Evolutionary conservation across 1,140 invertebrate species (phyloP).

Genomic region (Laodelphax striatellus): DNA sequence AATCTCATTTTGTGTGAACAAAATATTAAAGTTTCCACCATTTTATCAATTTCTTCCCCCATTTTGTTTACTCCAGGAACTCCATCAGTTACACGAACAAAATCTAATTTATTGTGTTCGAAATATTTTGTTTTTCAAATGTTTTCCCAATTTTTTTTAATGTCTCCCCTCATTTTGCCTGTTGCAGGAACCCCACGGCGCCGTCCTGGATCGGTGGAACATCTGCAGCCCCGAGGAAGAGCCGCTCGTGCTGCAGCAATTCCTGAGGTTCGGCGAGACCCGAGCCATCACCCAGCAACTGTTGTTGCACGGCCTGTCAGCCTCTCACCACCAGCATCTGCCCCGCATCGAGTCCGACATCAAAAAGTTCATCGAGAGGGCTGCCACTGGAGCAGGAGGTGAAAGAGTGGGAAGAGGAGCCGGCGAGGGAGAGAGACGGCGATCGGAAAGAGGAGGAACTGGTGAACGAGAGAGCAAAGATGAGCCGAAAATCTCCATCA

Average conservation of each 20-base stretch:
- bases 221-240: slow-evolving; percentile 75
- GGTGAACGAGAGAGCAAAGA: slow-evolving; percentile 11
- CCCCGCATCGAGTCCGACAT: slow-evolving; percentile 39
- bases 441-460: slow-evolving; percentile 10
- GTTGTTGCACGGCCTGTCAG: slow-evolving; percentile 36
- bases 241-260: slow-evolving; percentile 73
- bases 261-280: slow-evolving; percentile 73
- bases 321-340: slow-evolving; percentile 16
- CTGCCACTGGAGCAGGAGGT: slow-evolving; percentile 7
- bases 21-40: too few species aligned
- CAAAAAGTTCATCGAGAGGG: slow-evolving; percentile 42
- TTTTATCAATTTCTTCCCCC: too few species aligned
- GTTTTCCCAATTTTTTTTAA: too few species aligned
- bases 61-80: too few species aligned
- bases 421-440: not conserved
- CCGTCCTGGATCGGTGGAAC: slow-evolving; percentile 67
- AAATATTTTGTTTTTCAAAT: too few species aligned
- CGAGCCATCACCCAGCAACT: slow-evolving; percentile 69
- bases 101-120: too few species aligned
- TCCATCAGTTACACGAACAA: too few species aligned
- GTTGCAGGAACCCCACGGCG: slow-evolving; percentile 52
- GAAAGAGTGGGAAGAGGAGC: slow-evolving; percentile 9
- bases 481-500: slow-evolving; percentile 7
- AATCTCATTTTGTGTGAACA: too few species aligned
- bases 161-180: slow-evolving; percentile 17